Percentiles rank a stretch among this genome's conserved stretches.
Conservation (phyloP, 2,113 vertebrate species). For the Larimichthys crocea region DNA sequence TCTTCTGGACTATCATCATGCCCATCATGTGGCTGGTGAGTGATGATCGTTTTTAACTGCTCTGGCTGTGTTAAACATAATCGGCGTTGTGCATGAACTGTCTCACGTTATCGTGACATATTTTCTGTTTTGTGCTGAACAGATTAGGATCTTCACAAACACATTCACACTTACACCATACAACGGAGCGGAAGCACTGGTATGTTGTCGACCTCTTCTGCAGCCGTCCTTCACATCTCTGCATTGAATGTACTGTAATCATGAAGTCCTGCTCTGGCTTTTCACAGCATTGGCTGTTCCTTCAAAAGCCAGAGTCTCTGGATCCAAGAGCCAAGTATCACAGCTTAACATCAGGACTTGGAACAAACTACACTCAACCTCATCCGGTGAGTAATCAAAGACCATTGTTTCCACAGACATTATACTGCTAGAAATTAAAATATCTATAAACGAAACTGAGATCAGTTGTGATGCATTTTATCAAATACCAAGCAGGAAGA, state of each 20-base stretch:
- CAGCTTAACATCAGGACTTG: constrained; percentile 88
- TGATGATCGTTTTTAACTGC: not conserved
- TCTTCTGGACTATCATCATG: constrained; percentile 91
- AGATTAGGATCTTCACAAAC: constrained; percentile 93
- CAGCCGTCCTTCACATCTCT: not conserved
- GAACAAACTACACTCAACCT: constrained; percentile 83
- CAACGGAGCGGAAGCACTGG: constrained; percentile 93
- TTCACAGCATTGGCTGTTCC: constrained; percentile 88
- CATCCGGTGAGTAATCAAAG: constrained; percentile 79
- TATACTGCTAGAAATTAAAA: not conserved
- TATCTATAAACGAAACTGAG: not conserved
- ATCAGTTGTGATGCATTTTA: not conserved
- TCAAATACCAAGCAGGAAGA: not conserved
- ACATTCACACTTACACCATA: constrained; percentile 91
- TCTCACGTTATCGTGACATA: not conserved
- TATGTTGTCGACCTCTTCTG: constrained; percentile 81
- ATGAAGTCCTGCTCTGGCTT: constrained; percentile 12
- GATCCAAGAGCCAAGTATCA: constrained; percentile 88
- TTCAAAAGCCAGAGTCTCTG: constrained; percentile 87
- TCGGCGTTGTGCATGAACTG: not conserved
- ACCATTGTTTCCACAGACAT: not conserved
- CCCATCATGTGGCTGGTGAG: constrained; percentile 94
- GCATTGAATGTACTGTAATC: not conserved
- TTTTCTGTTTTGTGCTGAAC: constrained; percentile 27
- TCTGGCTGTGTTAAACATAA: not conserved